Conservation (phyloP, 1,140 invertebrate species). For the Stratiolaelaps scimitus region DNA sequence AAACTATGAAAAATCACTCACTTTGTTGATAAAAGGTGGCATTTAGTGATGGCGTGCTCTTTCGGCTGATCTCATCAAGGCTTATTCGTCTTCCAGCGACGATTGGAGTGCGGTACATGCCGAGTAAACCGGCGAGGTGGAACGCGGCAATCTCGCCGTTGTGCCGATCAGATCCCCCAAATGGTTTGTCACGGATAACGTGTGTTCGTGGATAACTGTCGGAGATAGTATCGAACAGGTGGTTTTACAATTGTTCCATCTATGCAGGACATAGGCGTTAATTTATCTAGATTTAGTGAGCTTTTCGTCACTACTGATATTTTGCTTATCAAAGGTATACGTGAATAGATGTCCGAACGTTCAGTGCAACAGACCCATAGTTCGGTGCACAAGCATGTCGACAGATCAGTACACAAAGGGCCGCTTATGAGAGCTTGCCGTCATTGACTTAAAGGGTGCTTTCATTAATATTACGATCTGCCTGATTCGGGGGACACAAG, state of each 20-base stretch:
- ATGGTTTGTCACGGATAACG: conserved; percentile 63
- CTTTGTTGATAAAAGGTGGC: conserved; percentile 48
- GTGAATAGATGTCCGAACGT: background rate
- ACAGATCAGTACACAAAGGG: too few species aligned
- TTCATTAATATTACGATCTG: too few species aligned
- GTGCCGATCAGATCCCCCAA: conserved; percentile 75
- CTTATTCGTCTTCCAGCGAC: conserved; percentile 45
- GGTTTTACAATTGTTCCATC: background rate
- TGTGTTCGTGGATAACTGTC: conserved; percentile 56
- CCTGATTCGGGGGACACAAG: too few species aligned
- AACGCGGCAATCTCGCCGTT: conserved; percentile 92
- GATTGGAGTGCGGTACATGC: conserved; percentile 61
- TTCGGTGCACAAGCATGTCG: too few species aligned
- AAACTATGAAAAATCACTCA: too few species aligned
- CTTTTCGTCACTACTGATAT: background rate
- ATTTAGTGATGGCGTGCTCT: conserved; percentile 48
- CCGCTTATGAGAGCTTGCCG: too few species aligned
- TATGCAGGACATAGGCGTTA: background rate
- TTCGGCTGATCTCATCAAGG: conserved; percentile 31
- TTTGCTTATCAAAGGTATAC: background rate
- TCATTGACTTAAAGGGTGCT: too few species aligned
- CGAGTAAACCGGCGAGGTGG: conserved; percentile 65
- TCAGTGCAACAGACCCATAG: too few species aligned
- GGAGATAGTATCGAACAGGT: conserved; percentile 28
- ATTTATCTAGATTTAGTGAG: background rate